phyloP scores from a whole-genome alignment of 2,113 vertebrate genomes.

The Ivindomyrus marchei region DNA sequence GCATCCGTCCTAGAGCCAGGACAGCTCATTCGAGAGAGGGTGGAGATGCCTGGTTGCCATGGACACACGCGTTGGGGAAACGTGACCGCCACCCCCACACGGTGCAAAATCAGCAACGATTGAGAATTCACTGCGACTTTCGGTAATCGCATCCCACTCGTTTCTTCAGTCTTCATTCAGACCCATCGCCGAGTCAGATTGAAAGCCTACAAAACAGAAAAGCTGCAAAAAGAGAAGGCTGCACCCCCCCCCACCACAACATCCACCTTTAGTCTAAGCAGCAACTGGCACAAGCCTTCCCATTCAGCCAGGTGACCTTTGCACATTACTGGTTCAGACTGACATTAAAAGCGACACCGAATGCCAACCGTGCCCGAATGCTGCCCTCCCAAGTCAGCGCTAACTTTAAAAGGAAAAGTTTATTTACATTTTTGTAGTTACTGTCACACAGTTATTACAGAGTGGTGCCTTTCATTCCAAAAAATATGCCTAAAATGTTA shows the following conservation, averaged over 20 bases:
- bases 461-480: neutral
- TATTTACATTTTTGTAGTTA: conserved; percentile 15
- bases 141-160: neutral
- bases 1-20: neutral
- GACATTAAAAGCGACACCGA: neutral
- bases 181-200: neutral
- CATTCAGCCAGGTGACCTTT: neutral
- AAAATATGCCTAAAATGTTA: neutral
- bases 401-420: neutral
- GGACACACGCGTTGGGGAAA: neutral
- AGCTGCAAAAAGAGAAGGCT: neutral
- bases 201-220: neutral
- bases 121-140: neutral
- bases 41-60: neutral
- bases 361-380: neutral
- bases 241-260: neutral
- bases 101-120: neutral
- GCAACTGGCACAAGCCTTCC: neutral
- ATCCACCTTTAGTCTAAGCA: neutral
- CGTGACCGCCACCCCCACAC: neutral
- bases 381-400: neutral
- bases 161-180: neutral
- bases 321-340: neutral
- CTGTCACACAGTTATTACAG: conserved; percentile 1
- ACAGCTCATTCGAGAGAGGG: neutral